Base-by-base conservation (phyloP, 2,113 vertebrate genomes). In the Telmatochromis sp. region DNA sequence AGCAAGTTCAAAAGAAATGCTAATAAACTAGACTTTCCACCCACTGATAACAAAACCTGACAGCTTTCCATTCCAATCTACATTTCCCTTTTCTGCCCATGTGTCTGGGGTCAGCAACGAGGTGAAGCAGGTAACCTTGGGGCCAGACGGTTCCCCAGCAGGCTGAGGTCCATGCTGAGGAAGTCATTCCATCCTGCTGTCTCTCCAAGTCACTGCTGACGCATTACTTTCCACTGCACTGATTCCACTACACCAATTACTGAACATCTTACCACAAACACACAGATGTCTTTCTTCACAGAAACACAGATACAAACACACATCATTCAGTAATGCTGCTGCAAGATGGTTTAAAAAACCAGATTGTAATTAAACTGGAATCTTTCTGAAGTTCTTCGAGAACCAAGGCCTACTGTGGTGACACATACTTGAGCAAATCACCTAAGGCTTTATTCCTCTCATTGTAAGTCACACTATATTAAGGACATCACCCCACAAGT, bases 91-190 rank as follows among this genome's bases (percentile, higher is more conserved):
- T 26, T 54, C 26, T 86, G 40, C 9, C 35, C 14, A 65, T 40
- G 40, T 35, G 40, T 89, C 45, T 73, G 55, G 87, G 93, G 94
- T 94, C 90, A 93, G 80, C 6, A n/a, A 79, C 87, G 53, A 89
- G 85, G 90, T 86, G 85, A 86, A 6, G 33, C 28, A 31, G 21
- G 31, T 94, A 91, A 95, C 94, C 90, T 94, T 94, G 90, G 79
- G 91, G 88, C 93, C 95, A 95, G 92, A 94, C 90, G 92, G 86
- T 79, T 80, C 82, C 87, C 65, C 94, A 95, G 94, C 93, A 94
- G 87, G 94, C 84, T 53, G 57, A 88, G 45, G 87, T 75, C 58
- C 91, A 91, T 81, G 93, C 93, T 88, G 93, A 65, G 90, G 88
- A 83, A 89, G 70, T 87, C 86, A 73, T 85, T 92, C 84, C 81